Conservation (phyloP, 2,113 vertebrate genomes). For the Scomber scombrus region DNA sequence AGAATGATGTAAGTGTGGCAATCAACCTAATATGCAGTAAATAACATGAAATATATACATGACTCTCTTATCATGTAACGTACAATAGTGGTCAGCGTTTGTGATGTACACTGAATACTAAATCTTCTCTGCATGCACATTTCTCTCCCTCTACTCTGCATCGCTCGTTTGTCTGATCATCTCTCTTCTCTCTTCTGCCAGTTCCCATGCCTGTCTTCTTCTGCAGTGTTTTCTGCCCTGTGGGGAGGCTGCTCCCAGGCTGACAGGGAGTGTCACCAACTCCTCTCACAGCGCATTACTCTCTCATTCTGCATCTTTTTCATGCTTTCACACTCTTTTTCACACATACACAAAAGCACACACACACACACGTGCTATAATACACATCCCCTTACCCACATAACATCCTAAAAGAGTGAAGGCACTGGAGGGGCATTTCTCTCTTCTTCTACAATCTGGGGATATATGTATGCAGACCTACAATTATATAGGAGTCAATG, state of each 20-base stretch:
- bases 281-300: constrained; percentile 57
- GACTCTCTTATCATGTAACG: background rate
- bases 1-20: no score
- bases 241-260: constrained; percentile 45
- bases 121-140: constrained; percentile 20
- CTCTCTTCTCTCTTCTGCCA: constrained; percentile 30
- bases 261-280: constrained; percentile 52
- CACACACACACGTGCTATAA: background rate
- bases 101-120: constrained; percentile 28
- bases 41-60: background rate
- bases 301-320: constrained; percentile 45
- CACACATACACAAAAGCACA: background rate
- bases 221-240: constrained; percentile 41
- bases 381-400: background rate
- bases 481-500: constrained; percentile 21
- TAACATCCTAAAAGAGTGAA: constrained; percentile 4
- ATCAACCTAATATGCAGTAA: background rate
- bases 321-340: constrained; percentile 10
- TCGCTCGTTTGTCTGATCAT: constrained; percentile 17
- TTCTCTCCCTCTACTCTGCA: constrained; percentile 19
- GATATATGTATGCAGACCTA: background rate
- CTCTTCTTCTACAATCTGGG: background rate
- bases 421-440: constrained; percentile 2
- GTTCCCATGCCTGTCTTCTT: constrained; percentile 46
- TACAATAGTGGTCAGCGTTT: constrained; percentile 15